Percentiles rank a stretch among this genome's conserved stretches.
Conservation (phyloP, 2,113 vertebrate species). For the Tringa solitaria region DNA sequence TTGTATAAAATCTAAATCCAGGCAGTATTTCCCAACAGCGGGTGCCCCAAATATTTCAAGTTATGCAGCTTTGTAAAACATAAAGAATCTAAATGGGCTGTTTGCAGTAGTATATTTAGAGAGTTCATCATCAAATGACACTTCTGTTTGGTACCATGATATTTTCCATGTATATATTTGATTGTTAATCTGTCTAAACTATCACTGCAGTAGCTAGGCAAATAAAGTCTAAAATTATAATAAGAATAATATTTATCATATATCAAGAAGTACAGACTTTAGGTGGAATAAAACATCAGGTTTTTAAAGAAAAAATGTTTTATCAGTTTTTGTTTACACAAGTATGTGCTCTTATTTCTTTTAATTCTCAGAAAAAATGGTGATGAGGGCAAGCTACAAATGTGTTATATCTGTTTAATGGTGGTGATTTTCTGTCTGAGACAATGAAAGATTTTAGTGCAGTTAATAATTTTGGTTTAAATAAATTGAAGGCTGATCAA, state of each 20-base stretch:
- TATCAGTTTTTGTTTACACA: neutral
- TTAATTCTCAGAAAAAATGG: neutral
- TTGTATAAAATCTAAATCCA: neutral
- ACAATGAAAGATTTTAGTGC: neutral
- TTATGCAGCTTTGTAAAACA: neutral
- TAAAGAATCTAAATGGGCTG: neutral
- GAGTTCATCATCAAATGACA: neutral
- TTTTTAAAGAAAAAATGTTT: neutral
- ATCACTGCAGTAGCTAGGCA: neutral
- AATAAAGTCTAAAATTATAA: neutral
- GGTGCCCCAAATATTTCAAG: neutral
- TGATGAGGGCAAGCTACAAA: neutral
- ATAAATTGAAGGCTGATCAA: neutral
- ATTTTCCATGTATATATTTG: neutral
- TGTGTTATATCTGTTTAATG: neutral
- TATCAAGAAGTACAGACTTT: neutral
- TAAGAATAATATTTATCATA: neutral
- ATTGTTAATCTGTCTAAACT: neutral
- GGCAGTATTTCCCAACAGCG: neutral
- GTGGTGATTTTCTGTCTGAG: neutral
- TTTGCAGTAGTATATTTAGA: neutral
- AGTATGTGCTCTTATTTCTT: neutral
- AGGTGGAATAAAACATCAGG: neutral
- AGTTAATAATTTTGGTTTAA: slow-evolving; percentile 1
- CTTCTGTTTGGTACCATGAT: neutral